Percentiles rank a stretch among this genome's conserved stretches.
Evolutionary conservation across 2,113 vertebrate genomes (phyloP).

Genomic region (Rhinopomastus cyanomelas): DNA sequence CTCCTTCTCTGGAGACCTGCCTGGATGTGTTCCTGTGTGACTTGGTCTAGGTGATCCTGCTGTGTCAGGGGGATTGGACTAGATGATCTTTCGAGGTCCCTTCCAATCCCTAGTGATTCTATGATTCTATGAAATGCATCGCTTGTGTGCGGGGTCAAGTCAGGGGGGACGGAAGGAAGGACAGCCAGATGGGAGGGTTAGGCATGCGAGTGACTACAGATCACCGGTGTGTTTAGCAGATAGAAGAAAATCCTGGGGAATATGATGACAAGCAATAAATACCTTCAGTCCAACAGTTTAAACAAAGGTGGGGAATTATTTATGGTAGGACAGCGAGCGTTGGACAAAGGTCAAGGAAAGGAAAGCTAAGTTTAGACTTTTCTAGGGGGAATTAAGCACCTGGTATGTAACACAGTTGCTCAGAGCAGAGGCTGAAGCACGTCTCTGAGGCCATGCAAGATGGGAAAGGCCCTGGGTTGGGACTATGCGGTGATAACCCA

Average conservation of each 20-base stretch:
- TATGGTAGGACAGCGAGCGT: background rate
- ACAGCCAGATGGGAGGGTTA: background rate
- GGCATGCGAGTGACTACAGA: background rate
- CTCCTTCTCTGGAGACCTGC: no score
- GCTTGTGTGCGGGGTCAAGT: background rate
- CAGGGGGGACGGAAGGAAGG: background rate
- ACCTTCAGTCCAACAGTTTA: slow-evolving; percentile 47
- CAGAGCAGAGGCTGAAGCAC: background rate
- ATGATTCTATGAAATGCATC: no score
- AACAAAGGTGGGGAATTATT: slow-evolving; percentile 62
- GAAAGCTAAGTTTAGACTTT: slow-evolving; percentile 8
- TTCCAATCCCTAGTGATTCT: no score
- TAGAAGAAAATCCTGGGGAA: slow-evolving; percentile 1
- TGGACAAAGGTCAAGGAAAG: slow-evolving; percentile 55
- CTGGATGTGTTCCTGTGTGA: no score
- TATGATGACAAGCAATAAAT: slow-evolving; percentile 50
- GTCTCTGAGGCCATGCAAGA: background rate
- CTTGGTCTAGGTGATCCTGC: no score
- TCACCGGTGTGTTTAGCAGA: background rate
- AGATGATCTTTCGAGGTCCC: no score
- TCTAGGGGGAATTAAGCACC: background rate
- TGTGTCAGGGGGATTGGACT: no score
- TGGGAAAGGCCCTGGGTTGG: background rate
- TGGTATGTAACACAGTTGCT: background rate
- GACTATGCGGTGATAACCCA: background rate